Evolutionary conservation across 2,888 invertebrate genomes (phyloP).

Genomic region (Laspeyria flexula): DNA sequence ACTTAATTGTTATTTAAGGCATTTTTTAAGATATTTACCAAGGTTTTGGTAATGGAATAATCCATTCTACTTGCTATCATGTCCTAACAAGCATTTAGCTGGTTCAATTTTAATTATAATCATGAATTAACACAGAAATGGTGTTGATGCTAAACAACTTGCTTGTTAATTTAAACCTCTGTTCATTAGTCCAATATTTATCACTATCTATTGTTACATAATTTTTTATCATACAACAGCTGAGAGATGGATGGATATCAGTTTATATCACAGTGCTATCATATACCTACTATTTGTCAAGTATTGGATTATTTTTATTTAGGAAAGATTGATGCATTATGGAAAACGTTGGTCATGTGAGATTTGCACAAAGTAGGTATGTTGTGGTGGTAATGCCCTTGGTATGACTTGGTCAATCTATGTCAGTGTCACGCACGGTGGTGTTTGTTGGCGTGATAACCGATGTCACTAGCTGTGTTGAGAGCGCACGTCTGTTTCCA

Average conservation of each 20-base stretch:
- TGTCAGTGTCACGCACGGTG: conserved; percentile 59
- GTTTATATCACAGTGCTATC: background rate
- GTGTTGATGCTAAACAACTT: too few species aligned
- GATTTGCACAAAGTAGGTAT: conserved; percentile 38
- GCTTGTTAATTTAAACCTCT: too few species aligned
- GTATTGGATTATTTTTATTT: background rate
- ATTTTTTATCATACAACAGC: background rate
- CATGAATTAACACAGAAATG: too few species aligned
- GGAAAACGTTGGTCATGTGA: conserved; percentile 42
- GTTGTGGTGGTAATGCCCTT: conserved; percentile 50
- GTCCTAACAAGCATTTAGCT: too few species aligned
- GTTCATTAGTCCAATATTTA: too few species aligned
- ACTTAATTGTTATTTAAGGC: too few species aligned
- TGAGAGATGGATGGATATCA: background rate
- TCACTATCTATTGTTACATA: too few species aligned
- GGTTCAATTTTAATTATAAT: too few species aligned
- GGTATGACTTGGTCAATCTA: conserved; percentile 45
- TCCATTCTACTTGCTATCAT: too few species aligned
- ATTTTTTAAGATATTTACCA: too few species aligned
- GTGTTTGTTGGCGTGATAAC: conserved; percentile 44
- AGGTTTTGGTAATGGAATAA: too few species aligned
- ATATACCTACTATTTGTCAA: background rate
- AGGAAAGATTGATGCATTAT: conserved; percentile 36
- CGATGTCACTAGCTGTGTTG: conserved; percentile 25
- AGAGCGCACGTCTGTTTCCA: conserved; percentile 5